Evolutionary conservation across 35 echinoderm and acorn worm genomes (phyloP).

Genomic region (Chiridota heheva): DNA sequence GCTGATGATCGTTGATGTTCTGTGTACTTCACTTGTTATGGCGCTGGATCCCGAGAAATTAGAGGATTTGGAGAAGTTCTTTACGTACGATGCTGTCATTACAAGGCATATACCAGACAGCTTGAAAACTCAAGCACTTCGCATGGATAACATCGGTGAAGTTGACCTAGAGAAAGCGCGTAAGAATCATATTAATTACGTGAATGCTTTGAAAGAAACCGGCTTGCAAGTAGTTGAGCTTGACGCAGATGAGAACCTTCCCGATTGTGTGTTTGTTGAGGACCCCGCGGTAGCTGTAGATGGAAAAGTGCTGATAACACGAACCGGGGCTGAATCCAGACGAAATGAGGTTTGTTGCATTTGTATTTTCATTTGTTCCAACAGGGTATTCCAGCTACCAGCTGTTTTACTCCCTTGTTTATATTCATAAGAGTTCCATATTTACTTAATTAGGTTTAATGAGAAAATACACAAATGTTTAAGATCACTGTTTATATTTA

Average conservation of each 20-base stretch:
- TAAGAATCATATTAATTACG: slow-evolving; percentile 24
- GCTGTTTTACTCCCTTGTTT: no score
- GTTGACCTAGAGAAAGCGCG: slow-evolving; percentile 38
- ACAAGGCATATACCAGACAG: slow-evolving; percentile 56
- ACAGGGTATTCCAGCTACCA: no score
- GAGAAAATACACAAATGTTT: no score
- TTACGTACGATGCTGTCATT: slow-evolving; percentile 44
- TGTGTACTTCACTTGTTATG: no score
- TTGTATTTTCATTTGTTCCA: no score
- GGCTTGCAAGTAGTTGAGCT: slow-evolving; percentile 54
- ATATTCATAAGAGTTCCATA: no score
- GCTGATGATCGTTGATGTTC: no score
- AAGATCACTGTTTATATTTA: no score
- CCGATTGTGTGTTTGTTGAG: slow-evolving; percentile 91
- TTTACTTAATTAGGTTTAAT: no score
- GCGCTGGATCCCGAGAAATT: no score
- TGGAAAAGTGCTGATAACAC: slow-evolving; percentile 73
- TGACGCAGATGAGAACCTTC: slow-evolving; percentile 65
- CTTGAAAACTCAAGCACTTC: slow-evolving; percentile 37
- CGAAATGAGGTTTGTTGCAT: slow-evolving; percentile 79
- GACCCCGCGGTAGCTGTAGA: slow-evolving; percentile 76
- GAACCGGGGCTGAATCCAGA: slow-evolving; percentile 34
- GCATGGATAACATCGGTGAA: slow-evolving; percentile 29
- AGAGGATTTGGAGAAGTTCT: slow-evolving; percentile 3
- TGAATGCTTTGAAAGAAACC: background rate